phyloP scores from a whole-genome alignment of 2,888 invertebrate genomes.

The Hermaeophaga mercurialis region DNA sequence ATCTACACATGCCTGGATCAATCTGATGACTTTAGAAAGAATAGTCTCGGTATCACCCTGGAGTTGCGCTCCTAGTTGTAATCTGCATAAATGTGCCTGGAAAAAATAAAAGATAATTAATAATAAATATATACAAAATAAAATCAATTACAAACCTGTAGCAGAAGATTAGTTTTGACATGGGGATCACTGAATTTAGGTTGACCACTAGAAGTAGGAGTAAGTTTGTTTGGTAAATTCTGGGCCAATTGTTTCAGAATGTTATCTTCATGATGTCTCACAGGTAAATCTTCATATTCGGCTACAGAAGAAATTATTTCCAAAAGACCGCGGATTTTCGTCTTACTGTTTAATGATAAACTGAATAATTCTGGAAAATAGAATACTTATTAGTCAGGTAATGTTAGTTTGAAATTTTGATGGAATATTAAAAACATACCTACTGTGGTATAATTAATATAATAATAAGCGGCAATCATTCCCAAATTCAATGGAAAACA shows the following conservation, averaged over 20 bases:
- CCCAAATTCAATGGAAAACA: slow-evolving; percentile 95
- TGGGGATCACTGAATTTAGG: slow-evolving; percentile 96
- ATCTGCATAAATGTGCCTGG: slow-evolving; percentile 86
- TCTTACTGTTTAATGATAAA: slow-evolving; percentile 93
- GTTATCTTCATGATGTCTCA: slow-evolving; percentile 93
- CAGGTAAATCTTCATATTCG: slow-evolving; percentile 93
- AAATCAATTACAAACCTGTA: slow-evolving; percentile 63
- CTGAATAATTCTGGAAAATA: slow-evolving; percentile 88
- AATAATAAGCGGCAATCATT: slow-evolving; percentile 99
- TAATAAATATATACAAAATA: too few species aligned
- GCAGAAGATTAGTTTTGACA: slow-evolving; percentile 91
- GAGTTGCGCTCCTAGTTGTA: slow-evolving; percentile 93
- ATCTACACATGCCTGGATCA: slow-evolving; percentile 95
- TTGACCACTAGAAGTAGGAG: slow-evolving; percentile 63
- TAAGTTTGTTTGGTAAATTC: slow-evolving; percentile 66
- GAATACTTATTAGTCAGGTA: background rate
- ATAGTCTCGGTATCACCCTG: slow-evolving; percentile 95
- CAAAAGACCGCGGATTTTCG: slow-evolving; percentile 93
- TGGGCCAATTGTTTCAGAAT: slow-evolving; percentile 69
- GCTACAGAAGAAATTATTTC: slow-evolving; percentile 98
- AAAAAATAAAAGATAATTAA: background rate
- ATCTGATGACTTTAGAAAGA: slow-evolving; percentile 79
- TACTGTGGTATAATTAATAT: slow-evolving; percentile 99
- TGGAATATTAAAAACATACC: slow-evolving; percentile 65
- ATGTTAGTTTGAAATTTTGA: too few species aligned